Evolutionary conservation across 1,140 invertebrate species (phyloP), one percentile per base, ranked within the genome.

Genomic region (Drosophila sp.): DNA sequence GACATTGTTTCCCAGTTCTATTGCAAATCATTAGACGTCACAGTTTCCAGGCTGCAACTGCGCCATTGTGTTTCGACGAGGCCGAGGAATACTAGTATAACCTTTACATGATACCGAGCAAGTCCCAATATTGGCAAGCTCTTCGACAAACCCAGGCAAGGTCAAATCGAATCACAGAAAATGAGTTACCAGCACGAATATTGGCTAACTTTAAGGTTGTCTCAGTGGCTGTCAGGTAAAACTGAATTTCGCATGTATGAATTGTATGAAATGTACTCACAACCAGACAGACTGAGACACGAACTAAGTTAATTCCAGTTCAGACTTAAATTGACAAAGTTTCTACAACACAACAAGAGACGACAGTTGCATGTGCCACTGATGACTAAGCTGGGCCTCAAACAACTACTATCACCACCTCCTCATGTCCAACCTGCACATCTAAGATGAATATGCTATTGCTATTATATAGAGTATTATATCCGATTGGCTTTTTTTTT

Each of bases 321-420:
- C 63, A 80, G 76, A 84, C 77, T 90, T 78, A 84, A 89, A 84
- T 89, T 89, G 83, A 89, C 80, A 87, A 87, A 87, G 83, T 89
- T 89, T 89, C 13, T 36, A 11, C 11, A 11, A 13, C 6, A 38
- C 36, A 38, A 50, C 27, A 50, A 50, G 25, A 50, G 13, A 53
- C 65, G 66, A 72, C 59, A 56, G 73, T 87, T 78, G 82, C 78
- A 87, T 78, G 72, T 72, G 72, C 58, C 71, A 57, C 64, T 61
- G 72, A 76, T 73, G 21, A 53, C 62, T 41, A 57, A 65, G 50
- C 58, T 62, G 45, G 46, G 48, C 25, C 61, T 53, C 45, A 29
- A 21, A 32, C 29, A 36, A 11, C 50, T 18, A 8, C 25, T n/a
- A 51, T 51, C 27, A 21, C 50, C 32, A 25, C 18, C 11, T 14